These are phyloP conservation scores for Cryptocephalus primarius DNA, from an alignment of 2,888 invertebrate genomes.

Conservation along the genomic window DNA sequence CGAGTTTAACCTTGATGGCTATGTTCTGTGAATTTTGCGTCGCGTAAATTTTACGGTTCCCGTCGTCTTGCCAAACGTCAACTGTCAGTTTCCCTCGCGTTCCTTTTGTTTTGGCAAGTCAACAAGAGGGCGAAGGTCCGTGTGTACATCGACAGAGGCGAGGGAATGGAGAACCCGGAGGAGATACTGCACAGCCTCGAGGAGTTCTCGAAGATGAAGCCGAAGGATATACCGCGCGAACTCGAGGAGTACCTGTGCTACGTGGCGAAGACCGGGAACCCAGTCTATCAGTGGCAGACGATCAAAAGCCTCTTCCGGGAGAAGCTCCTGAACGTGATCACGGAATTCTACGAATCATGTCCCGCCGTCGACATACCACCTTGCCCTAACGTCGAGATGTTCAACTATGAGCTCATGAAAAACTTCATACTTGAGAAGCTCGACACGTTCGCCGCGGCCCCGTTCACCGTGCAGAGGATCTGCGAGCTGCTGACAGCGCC, in stretches of 20 bases:
- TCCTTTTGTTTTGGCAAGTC: constrained; percentile 9
- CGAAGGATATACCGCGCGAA: constrained; percentile 75
- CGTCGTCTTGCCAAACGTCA: too few relatives aligned
- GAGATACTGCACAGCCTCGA: constrained; percentile 74
- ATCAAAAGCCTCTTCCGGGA: constrained; percentile 81
- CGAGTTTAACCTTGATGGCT: too few relatives aligned
- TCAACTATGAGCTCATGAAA: constrained; percentile 83
- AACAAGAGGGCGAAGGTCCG: too few relatives aligned
- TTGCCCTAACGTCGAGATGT: constrained; percentile 83
- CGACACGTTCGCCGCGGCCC: constrained; percentile 78
- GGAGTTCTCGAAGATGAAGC: constrained; percentile 64
- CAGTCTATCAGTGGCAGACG: constrained; percentile 83
- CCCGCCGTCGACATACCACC: constrained; percentile 67
- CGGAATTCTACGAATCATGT: constrained; percentile 75
- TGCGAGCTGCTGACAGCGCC: constrained; percentile 89
- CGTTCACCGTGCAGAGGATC: constrained; percentile 91
- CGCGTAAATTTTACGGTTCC: too few relatives aligned
- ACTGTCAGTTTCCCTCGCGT: too few relatives aligned
- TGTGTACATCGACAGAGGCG: too few relatives aligned
- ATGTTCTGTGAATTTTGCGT: too few relatives aligned
- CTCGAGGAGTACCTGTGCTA: constrained; percentile 81
- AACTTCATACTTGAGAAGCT: constrained; percentile 68
- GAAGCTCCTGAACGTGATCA: constrained; percentile 77
- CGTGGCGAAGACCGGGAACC: constrained; percentile 90
- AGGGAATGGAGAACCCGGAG: constrained; percentile 71